Evolutionary conservation across 2,888 invertebrate species (phyloP).

Genomic region (Auanema freiburgensis): DNA sequence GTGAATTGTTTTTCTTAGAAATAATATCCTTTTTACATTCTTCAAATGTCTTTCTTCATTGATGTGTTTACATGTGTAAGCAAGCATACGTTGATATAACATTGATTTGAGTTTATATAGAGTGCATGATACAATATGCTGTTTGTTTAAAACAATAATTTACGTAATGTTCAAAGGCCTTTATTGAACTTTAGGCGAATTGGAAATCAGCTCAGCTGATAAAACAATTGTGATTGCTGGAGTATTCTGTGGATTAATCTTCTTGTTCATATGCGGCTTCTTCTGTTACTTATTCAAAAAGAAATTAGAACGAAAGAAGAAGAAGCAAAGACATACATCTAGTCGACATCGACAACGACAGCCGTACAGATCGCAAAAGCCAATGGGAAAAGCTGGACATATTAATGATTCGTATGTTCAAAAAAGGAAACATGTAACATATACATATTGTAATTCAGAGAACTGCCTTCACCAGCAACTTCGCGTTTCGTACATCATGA

Average conservation of each 20-base stretch:
- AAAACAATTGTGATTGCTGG: constrained; percentile 54
- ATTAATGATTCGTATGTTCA: constrained; percentile 13
- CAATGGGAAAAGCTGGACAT: constrained; percentile 14
- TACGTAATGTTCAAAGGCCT: neutral
- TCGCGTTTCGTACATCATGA: constrained; percentile 58
- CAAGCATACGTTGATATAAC: neutral
- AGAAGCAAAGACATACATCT: constrained; percentile 28
- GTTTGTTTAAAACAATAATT: constrained; percentile 1
- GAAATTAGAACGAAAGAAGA: constrained; percentile 55
- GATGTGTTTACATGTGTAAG: neutral
- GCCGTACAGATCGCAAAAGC: constrained; percentile 39
- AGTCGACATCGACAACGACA: constrained; percentile 29
- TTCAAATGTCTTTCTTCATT: neutral
- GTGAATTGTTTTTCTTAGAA: too few relatives aligned
- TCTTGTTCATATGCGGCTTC: constrained; percentile 55
- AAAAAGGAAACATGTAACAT: neutral
- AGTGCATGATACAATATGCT: neutral
- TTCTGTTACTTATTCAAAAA: constrained; percentile 60
- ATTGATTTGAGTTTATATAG: constrained; percentile 1
- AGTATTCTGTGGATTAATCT: constrained; percentile 56
- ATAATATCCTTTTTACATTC: neutral
- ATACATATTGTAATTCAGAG: constrained; percentile 27
- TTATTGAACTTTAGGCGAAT: constrained; percentile 40
- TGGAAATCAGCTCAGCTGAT: constrained; percentile 50
- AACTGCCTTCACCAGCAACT: constrained; percentile 46